These are phyloP conservation scores for Eurypyga helias DNA, from an alignment of 2,113 vertebrate species.

Conservation along the genomic window DNA sequence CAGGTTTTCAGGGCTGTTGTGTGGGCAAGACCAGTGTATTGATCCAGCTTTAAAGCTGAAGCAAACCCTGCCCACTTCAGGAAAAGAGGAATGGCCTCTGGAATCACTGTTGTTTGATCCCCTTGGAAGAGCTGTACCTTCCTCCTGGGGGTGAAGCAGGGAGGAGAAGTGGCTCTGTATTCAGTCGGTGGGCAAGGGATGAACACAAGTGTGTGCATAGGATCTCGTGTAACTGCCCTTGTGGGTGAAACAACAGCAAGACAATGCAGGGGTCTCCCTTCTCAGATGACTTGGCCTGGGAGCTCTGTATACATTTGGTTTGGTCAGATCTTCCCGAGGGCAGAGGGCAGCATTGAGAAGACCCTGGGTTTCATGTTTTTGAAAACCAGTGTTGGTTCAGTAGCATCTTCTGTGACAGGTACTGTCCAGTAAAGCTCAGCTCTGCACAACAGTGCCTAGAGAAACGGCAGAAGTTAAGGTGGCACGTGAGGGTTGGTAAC, in stretches of 20 bases:
- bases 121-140: background rate
- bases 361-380: background rate
- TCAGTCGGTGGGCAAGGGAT: background rate
- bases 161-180: background rate
- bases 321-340: background rate
- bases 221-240: background rate
- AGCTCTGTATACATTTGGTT: background rate
- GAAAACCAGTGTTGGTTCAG: background rate
- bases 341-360: accelerated
- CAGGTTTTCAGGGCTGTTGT: accelerated
- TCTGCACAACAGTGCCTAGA: background rate
- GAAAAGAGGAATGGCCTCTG: background rate
- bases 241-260: background rate
- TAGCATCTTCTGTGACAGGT: background rate
- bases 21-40: background rate
- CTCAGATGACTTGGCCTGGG: background rate
- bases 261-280: accelerated
- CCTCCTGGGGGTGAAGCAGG: background rate
- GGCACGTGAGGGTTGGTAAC: accelerated
- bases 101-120: background rate
- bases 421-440: background rate
- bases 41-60: background rate
- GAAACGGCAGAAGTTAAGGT: background rate
- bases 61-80: background rate
- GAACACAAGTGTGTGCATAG: accelerated